phyloP scores from a whole-genome alignment of 2,797 vertebrate genomes.

The Numenius phaeopus region DNA sequence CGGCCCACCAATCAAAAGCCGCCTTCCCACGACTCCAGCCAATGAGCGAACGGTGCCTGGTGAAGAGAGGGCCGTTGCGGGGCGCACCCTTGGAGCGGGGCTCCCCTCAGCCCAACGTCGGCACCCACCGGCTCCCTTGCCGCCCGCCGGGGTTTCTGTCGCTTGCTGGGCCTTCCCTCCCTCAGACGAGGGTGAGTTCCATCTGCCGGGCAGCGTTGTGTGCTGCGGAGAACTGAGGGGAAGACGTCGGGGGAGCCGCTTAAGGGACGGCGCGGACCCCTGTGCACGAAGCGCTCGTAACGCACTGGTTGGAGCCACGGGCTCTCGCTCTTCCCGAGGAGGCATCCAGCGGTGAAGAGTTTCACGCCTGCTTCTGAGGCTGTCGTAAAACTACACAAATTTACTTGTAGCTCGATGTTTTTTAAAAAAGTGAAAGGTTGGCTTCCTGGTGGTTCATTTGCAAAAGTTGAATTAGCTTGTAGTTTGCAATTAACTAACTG shows the following conservation, averaged over 20 bases:
- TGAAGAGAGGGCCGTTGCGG: not conserved
- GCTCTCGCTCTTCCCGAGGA: not conserved
- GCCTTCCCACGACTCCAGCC: not conserved
- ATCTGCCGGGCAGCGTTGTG: not conserved
- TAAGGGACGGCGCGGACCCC: rapidly evolving
- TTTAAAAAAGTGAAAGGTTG: too few species aligned
- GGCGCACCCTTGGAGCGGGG: rapidly evolving
- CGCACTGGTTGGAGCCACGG: rapidly evolving
- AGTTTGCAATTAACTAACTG: not conserved
- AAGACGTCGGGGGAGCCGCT: too few species aligned
- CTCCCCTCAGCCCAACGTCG: rapidly evolving
- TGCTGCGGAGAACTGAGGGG: not conserved
- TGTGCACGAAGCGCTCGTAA: rapidly evolving
- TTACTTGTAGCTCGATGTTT: not conserved
- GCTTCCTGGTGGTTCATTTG: not conserved
- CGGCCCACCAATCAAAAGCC: not conserved
- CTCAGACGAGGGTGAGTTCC: rapidly evolving
- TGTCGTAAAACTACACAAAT: too few species aligned
- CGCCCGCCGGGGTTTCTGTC: not conserved
- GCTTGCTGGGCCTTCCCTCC: too few species aligned
- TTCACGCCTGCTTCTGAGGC: not conserved
- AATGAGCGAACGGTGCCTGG: not conserved
- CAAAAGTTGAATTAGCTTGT: not conserved
- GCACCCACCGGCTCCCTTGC: too few species aligned
- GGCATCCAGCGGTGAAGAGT: rapidly evolving